A percentile compares a stretch with the other conserved stretches of the same genome.
Conservation (phyloP, 2,113 vertebrate genomes). For the Platichthys stellatus region DNA sequence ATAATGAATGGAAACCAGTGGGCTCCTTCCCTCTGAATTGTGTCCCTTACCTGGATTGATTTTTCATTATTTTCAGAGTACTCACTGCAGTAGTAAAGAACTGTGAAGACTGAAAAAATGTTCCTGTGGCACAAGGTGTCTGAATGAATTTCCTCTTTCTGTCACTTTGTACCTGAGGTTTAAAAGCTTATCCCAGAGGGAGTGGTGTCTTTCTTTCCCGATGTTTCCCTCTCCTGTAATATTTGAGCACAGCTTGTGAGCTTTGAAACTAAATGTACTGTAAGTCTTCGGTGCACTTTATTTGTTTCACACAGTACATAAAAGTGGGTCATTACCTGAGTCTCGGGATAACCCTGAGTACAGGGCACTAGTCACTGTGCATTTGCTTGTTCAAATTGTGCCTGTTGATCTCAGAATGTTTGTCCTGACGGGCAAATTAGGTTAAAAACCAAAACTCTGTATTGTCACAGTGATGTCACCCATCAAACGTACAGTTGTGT, state of each 20-base stretch:
- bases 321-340: background rate
- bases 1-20: too few species aligned
- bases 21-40: too few species aligned
- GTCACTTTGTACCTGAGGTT: background rate
- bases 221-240: background rate
- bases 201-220: background rate
- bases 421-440: background rate
- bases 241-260: slow-evolving; percentile 4
- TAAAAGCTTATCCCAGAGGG: background rate
- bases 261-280: slow-evolving; percentile 9
- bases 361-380: too few species aligned
- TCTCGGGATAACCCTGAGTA: background rate
- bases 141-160: background rate
- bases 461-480: background rate
- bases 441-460: background rate
- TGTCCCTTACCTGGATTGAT: too few species aligned
- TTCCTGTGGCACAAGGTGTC: too few species aligned
- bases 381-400: too few species aligned
- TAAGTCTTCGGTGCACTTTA: background rate
- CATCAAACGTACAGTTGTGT: background rate
- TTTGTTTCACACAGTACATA: background rate
- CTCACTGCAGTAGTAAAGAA: background rate
- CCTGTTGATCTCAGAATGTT: too few species aligned
- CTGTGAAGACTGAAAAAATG: background rate
- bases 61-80: background rate